Conservation (phyloP, 2,113 vertebrate genomes). For the Antennarius striatus region DNA sequence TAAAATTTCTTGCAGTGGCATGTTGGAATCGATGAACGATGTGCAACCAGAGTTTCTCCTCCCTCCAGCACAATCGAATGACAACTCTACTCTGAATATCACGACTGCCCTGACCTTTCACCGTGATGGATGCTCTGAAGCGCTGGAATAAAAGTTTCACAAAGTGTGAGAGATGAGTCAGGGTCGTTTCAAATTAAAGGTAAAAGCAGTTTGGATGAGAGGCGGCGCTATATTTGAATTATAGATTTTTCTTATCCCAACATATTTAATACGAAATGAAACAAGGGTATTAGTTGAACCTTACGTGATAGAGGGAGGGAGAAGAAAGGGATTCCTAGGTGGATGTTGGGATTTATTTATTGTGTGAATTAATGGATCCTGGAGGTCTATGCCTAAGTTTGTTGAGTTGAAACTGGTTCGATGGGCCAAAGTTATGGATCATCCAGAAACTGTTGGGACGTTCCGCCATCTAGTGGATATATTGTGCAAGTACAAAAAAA, state of each 20-base stretch:
- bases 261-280: neutral
- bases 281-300: neutral
- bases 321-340: too few species aligned
- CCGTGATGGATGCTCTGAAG: slow-evolving; percentile 59
- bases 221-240: neutral
- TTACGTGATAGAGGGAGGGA: too few species aligned
- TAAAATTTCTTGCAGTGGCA: slow-evolving; percentile 4
- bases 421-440: neutral
- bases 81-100: slow-evolving; percentile 56
- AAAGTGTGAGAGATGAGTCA: slow-evolving; percentile 23
- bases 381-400: too few species aligned
- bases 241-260: neutral
- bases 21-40: slow-evolving; percentile 54
- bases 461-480: slow-evolving; percentile 58
- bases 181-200: neutral
- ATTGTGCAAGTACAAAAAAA: slow-evolving; percentile 22
- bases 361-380: too few species aligned
- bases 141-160: slow-evolving; percentile 36
- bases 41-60: slow-evolving; percentile 36
- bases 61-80: slow-evolving; percentile 38
- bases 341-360: too few species aligned
- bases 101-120: slow-evolving; percentile 63
- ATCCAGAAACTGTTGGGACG: slow-evolving; percentile 4
- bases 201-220: slow-evolving; percentile 35
- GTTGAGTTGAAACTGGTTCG: neutral